Conservation (phyloP, 2,888 invertebrate species). For the Andrena chrysosceles region DNA sequence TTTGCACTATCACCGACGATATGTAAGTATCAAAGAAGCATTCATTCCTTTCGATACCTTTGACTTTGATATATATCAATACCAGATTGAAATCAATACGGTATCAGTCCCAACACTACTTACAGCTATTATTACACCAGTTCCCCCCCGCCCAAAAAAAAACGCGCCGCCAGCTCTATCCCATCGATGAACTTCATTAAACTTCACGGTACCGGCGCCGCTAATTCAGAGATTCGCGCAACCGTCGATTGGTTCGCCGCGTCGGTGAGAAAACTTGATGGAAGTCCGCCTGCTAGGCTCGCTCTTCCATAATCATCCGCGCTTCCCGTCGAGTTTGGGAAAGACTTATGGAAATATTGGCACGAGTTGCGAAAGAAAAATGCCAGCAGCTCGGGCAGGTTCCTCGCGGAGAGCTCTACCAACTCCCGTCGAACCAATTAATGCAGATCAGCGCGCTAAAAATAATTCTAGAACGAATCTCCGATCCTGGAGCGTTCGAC, state of each 20-base stretch:
- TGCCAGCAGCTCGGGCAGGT: background rate
- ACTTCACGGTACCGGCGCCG: background rate
- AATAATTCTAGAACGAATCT: background rate
- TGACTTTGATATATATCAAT: too few relatives aligned
- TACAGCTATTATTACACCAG: background rate
- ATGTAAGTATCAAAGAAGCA: too few relatives aligned
- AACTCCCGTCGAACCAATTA: background rate
- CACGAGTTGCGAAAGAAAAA: constrained; percentile 20
- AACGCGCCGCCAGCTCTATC: background rate
- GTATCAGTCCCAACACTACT: too few relatives aligned
- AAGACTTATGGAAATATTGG: constrained; percentile 31
- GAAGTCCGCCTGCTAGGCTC: background rate
- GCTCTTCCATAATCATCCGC: constrained; percentile 7
- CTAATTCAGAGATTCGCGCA: background rate
- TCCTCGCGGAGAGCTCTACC: background rate
- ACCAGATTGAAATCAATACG: too few relatives aligned
- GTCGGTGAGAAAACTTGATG: constrained; percentile 1
- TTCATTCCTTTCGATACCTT: too few relatives aligned
- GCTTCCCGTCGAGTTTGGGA: constrained; percentile 5
- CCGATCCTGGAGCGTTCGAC: background rate
- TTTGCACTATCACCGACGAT: too few relatives aligned
- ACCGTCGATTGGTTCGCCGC: background rate
- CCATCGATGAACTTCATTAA: constrained; percentile 1
- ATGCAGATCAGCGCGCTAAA: constrained; percentile 16
- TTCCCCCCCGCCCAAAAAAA: background rate